A percentile compares a stretch with the other conserved stretches of the same genome.
phyloP scores from a whole-genome alignment of 2,113 vertebrate genomes.

The Cheirogaleus medius region DNA sequence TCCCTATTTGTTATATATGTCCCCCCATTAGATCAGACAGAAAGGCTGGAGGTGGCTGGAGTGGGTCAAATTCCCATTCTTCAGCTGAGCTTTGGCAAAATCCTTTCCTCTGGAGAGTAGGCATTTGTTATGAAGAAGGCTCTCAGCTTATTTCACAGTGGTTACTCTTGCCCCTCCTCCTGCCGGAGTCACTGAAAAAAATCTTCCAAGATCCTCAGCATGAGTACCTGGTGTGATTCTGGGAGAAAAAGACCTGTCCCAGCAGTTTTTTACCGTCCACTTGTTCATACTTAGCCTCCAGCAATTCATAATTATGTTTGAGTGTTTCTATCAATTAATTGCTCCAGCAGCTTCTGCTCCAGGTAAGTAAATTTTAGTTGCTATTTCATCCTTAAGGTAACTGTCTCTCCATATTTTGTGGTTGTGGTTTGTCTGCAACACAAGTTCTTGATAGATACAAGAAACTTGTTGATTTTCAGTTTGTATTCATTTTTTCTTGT shows the following conservation, averaged over 20 bases:
- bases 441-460: neutral
- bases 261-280: neutral
- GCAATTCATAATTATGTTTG: neutral
- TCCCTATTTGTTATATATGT: neutral
- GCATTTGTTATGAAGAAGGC: neutral
- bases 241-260: neutral
- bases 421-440: neutral
- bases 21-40: neutral
- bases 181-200: neutral
- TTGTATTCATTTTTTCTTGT: conserved; percentile 1
- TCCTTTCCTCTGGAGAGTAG: neutral
- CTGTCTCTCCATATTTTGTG: neutral
- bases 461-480: neutral
- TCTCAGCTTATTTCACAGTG: neutral
- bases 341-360: neutral
- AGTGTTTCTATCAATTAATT: neutral
- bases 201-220: neutral
- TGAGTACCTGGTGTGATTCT: neutral
- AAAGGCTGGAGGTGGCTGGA: neutral
- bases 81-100: neutral
- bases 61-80: neutral
- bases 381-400: neutral
- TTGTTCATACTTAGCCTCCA: neutral
- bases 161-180: neutral
- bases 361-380: neutral